Conservation (phyloP, 2,113 vertebrate species). For the Sinocyclocheilus grahami region DNA sequence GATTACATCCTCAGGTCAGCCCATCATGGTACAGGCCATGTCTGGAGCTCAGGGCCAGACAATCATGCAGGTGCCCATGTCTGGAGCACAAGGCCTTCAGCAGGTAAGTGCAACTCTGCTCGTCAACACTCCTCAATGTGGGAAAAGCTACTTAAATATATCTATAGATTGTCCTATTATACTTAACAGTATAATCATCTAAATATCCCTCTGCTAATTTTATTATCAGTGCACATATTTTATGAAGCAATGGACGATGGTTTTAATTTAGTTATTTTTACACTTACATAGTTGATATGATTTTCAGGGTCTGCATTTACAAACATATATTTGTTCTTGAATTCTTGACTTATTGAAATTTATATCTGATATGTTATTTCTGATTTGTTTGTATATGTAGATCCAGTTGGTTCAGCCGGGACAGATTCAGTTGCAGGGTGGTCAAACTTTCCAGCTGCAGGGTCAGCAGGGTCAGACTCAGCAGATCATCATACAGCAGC, state of each 20-base stretch:
- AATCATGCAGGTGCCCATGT: slow-evolving; percentile 97
- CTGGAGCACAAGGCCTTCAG: slow-evolving; percentile 92
- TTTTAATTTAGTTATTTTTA: not conserved
- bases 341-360: too few relatives aligned
- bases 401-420: slow-evolving; percentile 93
- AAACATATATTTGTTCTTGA: too few relatives aligned
- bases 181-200: not conserved
- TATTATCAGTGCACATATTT: not conserved
- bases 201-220: not conserved
- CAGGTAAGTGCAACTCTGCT: slow-evolving; percentile 78
- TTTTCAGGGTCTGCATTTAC: not conserved
- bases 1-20: slow-evolving; percentile 96
- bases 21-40: slow-evolving; percentile 99
- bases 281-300: not conserved
- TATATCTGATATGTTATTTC: not conserved
- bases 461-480: slow-evolving; percentile 96
- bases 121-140: not conserved
- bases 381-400: slow-evolving; percentile 52
- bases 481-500: slow-evolving; percentile 99
- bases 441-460: slow-evolving; percentile 95
- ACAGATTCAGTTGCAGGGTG: slow-evolving; percentile 96
- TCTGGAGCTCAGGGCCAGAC: slow-evolving; percentile 95
- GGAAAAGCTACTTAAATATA: not conserved
- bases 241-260: not conserved
- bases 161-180: too few relatives aligned